Base-by-base conservation (phyloP, 2,113 vertebrate species). In the Hymenochirus boettgeri region DNA sequence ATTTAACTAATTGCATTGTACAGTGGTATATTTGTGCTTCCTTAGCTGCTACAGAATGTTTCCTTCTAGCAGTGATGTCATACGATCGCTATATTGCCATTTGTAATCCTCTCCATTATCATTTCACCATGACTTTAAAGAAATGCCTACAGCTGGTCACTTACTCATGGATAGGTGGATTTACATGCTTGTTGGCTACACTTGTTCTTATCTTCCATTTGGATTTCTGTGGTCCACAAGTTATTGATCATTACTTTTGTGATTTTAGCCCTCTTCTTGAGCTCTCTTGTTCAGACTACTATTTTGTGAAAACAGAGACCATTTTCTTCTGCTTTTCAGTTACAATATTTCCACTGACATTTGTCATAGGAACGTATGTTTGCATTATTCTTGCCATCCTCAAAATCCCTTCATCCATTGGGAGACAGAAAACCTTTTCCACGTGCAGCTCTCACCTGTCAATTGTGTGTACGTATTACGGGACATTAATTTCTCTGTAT, bases 231-330 rank as follows among this genome's bases (percentile, higher is more conserved):
- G 56, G 46, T 17, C 19, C 39, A n/a, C 46, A 57, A 7, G 15
- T 65, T 5, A 22, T 65, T 11, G 19, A 57, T 50, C 51, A 57
- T 23, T 50, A 29, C 24, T 58, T 47, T 24, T 65, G 63, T n/a
- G 53, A 65, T 58, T 50, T 57, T 58, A 23, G 27, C 21, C 35
- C 51, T n/a, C 29, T 79, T 46, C 33, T 74, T 18, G 56, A 55
- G 48, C 70, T 79, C 2, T 57, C 71, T 29, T 79, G 77, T 48
- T 60, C 60, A 51, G 65, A 76, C 13, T 73, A n/a, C 12, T 67
- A 29, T 9, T 9, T 61, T 15, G 73, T 74, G 15, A 29, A 76
- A 12, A 22, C 71, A 10, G 23, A 56, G 11, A 73, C 73, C 22
- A 69, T 71, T 31, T 63, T 67, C 13, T 70, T 69, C 1, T 17